phyloP scores from a whole-genome alignment of 2,888 invertebrate genomes.

The Amitus sp. region DNA sequence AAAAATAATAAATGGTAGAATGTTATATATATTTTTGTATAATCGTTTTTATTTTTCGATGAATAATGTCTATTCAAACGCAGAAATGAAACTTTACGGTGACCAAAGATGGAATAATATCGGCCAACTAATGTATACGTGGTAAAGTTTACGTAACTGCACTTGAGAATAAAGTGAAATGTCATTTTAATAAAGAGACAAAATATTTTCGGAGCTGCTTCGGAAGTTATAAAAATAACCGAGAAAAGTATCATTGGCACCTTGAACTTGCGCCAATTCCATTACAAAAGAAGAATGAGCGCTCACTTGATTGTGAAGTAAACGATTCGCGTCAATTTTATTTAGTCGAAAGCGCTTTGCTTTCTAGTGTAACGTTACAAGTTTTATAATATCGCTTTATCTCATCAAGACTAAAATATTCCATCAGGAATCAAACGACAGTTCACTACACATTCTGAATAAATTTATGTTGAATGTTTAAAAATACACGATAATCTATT shows the following conservation, averaged over 20 bases:
- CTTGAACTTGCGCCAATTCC: slow-evolving; percentile 53
- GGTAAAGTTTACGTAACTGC: too few relatives aligned
- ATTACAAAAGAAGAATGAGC: slow-evolving; percentile 49
- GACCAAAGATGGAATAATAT: slow-evolving; percentile 28
- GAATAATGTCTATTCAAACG: too few relatives aligned
- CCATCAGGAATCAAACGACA: slow-evolving; percentile 13
- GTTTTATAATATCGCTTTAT: slow-evolving; percentile 17
- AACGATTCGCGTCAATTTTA: slow-evolving; percentile 55
- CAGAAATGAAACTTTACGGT: slow-evolving; percentile 29
- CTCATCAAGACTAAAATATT: slow-evolving; percentile 22
- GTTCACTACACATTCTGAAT: neutral
- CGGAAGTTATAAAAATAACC: slow-evolving; percentile 44
- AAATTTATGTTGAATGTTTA: too few relatives aligned
- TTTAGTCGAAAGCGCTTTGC: slow-evolving; percentile 21
- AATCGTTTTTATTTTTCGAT: slow-evolving; percentile 31
- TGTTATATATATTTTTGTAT: too few relatives aligned
- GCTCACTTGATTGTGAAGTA: slow-evolving; percentile 44
- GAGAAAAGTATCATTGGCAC: slow-evolving; percentile 48
- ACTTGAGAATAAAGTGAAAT: slow-evolving; percentile 37
- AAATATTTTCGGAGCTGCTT: slow-evolving; percentile 50
- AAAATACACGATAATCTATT: too few relatives aligned
- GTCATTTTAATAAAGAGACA: slow-evolving; percentile 47
- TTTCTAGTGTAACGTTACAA: slow-evolving; percentile 22
- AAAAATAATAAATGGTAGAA: too few relatives aligned
- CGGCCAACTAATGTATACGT: slow-evolving; percentile 49